Evolutionary conservation across 35 echinoderm and acorn worm species (phyloP).

Genomic region (Ophiothrix spiculata): DNA sequence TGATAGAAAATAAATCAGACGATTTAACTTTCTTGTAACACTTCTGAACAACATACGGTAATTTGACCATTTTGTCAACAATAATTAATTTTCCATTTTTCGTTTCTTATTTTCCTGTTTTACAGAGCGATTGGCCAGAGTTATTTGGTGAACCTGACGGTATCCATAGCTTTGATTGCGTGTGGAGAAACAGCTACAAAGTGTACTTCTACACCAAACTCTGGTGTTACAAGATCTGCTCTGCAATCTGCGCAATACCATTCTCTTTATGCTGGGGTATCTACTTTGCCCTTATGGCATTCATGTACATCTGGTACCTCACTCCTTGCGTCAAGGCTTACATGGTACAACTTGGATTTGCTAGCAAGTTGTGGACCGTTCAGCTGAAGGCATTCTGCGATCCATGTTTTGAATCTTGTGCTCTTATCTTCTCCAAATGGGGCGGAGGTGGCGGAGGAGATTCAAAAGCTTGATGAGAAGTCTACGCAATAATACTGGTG

Average conservation of each 20-base stretch:
- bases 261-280: slow-evolving; percentile 57
- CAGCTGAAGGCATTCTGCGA: slow-evolving; percentile 43
- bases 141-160: slow-evolving; percentile 59
- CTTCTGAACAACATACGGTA: not conserved
- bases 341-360: slow-evolving; percentile 34
- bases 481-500: too few species aligned
- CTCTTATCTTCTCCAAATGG: slow-evolving; percentile 28
- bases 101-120: not conserved
- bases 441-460: not conserved
- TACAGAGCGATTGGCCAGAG: slow-evolving; percentile 48
- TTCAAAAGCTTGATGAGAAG: too few species aligned
- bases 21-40: not conserved
- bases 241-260: slow-evolving; percentile 42
- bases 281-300: slow-evolving; percentile 55
- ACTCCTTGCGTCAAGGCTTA: slow-evolving; percentile 56
- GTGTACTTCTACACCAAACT: slow-evolving; percentile 40
- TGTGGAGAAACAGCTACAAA: slow-evolving; percentile 53
- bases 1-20: not conserved
- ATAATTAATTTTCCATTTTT: not conserved
- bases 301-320: slow-evolving; percentile 68
- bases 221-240: slow-evolving; percentile 53
- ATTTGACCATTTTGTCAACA: not conserved
- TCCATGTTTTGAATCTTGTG: slow-evolving; percentile 41
- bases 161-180: slow-evolving; percentile 40
- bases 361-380: slow-evolving; percentile 27